These are phyloP conservation scores for Scrobipalpa atriplicella DNA, from an alignment of 2,888 invertebrate genomes.

Conservation along the genomic window DNA sequence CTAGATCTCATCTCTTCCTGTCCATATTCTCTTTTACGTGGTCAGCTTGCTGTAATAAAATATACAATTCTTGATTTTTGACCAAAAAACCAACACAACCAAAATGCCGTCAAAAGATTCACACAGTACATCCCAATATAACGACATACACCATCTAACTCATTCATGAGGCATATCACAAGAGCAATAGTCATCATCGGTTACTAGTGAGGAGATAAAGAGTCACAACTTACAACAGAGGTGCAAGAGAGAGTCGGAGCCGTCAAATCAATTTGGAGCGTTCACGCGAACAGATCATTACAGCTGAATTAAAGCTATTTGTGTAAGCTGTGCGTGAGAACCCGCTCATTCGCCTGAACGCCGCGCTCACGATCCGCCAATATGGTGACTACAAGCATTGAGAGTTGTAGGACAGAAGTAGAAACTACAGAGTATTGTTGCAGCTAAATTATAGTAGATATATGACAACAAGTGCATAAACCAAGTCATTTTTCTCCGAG, in stretches of 20 bases:
- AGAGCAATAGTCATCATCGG: constrained; percentile 30
- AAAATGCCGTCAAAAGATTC: too few species aligned
- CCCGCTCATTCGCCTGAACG: constrained; percentile 54
- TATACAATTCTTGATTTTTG: too few species aligned
- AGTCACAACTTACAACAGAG: constrained; percentile 71
- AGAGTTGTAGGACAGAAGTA: background rate
- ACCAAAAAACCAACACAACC: too few species aligned
- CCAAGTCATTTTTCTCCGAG: too few species aligned
- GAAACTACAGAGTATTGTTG: too few species aligned
- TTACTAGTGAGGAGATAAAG: constrained; percentile 41
- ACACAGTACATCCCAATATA: too few species aligned
- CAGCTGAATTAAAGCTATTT: constrained; percentile 74
- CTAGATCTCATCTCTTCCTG: too few species aligned
- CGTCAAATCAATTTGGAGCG: constrained; percentile 74
- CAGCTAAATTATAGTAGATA: too few species aligned
- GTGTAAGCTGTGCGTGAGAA: constrained; percentile 73
- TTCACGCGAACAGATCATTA: constrained; percentile 80
- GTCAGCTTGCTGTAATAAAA: too few species aligned
- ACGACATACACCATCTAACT: background rate
- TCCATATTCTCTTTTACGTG: too few species aligned
- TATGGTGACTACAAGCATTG: constrained; percentile 44
- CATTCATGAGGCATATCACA: background rate
- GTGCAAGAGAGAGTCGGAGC: constrained; percentile 36
- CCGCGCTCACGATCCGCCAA: constrained; percentile 64
- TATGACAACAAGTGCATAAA: too few species aligned